Conservation (phyloP, 2,888 invertebrate species). For the Himalopsyche japonica region DNA sequence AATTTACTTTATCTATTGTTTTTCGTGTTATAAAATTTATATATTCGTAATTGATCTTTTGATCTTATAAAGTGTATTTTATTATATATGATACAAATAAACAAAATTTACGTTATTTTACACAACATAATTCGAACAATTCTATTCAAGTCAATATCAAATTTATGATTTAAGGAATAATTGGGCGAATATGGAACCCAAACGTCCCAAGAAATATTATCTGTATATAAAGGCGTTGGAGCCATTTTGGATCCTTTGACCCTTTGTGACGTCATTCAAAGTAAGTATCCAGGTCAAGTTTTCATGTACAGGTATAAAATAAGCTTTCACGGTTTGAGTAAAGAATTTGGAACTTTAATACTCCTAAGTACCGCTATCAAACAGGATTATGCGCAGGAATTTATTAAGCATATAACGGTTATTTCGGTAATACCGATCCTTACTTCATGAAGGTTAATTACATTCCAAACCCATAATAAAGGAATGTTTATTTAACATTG, state of each 20-base stretch:
- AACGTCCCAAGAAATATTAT: background rate
- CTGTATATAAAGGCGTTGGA: background rate
- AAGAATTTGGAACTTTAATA: background rate
- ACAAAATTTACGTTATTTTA: no score
- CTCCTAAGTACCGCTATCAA: constrained; percentile 8
- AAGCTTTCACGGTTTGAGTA: background rate
- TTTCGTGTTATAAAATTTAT: no score
- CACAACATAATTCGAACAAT: no score
- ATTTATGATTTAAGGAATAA: no score
- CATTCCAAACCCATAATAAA: constrained; percentile 7
- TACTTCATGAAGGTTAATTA: constrained; percentile 22
- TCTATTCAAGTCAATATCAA: no score
- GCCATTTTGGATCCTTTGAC: background rate
- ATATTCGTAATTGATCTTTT: no score
- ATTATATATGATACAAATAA: no score
- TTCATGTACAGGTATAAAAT: background rate
- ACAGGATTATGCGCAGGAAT: constrained; percentile 17
- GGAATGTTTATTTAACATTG: background rate
- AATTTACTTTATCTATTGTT: no score
- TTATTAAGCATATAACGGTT: constrained; percentile 24
- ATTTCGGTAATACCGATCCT: constrained; percentile 8
- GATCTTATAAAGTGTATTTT: no score
- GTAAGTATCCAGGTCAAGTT: background rate
- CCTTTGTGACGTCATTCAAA: background rate
- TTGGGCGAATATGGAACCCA: no score